phyloP scores from a whole-genome alignment of 2,888 invertebrate species.

The Himalopsyche anomala region DNA sequence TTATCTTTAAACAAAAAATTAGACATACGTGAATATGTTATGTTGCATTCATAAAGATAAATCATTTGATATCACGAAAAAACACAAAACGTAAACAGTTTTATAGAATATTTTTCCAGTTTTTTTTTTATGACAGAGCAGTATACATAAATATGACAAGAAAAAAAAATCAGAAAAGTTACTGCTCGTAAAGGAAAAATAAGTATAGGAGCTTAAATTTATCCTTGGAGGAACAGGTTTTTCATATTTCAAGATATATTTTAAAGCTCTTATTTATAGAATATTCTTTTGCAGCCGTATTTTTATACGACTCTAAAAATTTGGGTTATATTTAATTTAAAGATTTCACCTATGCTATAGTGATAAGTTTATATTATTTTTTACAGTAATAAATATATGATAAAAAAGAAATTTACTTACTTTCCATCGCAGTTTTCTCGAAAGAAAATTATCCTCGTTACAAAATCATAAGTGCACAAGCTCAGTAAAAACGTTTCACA shows the following conservation, averaged over 20 bases:
- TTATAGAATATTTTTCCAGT: background rate
- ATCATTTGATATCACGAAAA: background rate
- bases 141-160: slow-evolving; percentile 17
- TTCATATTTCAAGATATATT: too few species aligned
- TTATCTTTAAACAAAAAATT: too few species aligned
- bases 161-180: slow-evolving; percentile 18
- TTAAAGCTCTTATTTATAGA: too few species aligned
- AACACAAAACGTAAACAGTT: background rate
- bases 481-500: background rate
- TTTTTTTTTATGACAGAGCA: slow-evolving; percentile 1
- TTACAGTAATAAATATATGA: too few species aligned
- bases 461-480: background rate
- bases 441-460: slow-evolving; percentile 14
- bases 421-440: background rate
- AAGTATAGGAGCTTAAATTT: background rate
- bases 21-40: too few species aligned
- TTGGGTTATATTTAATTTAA: too few species aligned
- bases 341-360: too few species aligned
- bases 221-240: background rate
- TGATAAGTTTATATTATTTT: too few species aligned
- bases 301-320: too few species aligned
- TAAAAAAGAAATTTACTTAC: background rate
- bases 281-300: too few species aligned
- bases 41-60: background rate
- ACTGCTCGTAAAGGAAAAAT: slow-evolving; percentile 24